phyloP scores from a whole-genome alignment of 2,113 vertebrate species.

The Neomonachus schauinslandi region DNA sequence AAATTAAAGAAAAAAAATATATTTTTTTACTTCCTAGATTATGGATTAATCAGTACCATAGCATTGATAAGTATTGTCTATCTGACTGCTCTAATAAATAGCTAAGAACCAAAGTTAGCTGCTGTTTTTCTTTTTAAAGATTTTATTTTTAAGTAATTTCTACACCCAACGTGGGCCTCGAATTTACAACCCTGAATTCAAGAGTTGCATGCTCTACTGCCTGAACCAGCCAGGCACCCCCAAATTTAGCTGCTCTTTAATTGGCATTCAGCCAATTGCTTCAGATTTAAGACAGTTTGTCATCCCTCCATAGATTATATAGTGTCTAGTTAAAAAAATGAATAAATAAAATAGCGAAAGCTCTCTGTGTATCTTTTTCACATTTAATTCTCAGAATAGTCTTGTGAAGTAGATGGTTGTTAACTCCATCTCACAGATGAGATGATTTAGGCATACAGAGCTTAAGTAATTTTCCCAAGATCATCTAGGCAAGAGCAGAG shows the following conservation, averaged over 20 bases:
- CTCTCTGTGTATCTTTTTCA: background rate
- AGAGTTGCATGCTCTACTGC: background rate
- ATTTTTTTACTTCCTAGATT: background rate
- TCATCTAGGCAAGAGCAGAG: background rate
- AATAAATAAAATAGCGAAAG: slow-evolving; percentile 6
- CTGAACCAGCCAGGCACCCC: background rate
- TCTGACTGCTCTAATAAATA: slow-evolving; percentile 8
- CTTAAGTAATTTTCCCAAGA: background rate
- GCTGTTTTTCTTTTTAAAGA: background rate
- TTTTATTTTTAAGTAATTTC: background rate
- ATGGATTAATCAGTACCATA: background rate
- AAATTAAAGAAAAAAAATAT: background rate
- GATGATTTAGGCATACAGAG: background rate
- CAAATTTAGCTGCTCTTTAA: background rate
- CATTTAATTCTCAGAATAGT: slow-evolving; percentile 1
- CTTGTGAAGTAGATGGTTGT: background rate
- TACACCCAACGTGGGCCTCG: background rate
- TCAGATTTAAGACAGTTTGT: background rate
- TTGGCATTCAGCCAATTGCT: slow-evolving; percentile 2
- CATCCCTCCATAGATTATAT: background rate
- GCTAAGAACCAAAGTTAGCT: background rate
- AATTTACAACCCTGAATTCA: background rate
- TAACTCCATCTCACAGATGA: background rate
- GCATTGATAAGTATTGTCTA: background rate
- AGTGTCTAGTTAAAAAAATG: background rate